Evolutionary conservation across 2,113 vertebrate species (phyloP).

Genomic region (Gopherus evgoodei): DNA sequence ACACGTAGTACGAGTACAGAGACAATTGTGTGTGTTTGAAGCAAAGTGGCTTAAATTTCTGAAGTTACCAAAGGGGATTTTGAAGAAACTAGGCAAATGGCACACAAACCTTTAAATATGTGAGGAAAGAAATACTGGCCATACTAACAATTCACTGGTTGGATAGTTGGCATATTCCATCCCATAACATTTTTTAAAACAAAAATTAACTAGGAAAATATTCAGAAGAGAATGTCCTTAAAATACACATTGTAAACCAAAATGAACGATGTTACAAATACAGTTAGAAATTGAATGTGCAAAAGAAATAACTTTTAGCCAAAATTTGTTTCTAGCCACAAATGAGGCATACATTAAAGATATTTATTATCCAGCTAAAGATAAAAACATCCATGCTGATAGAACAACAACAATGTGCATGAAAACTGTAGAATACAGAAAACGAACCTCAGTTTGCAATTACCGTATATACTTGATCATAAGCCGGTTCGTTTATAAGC

Average conservation of each 20-base stretch:
- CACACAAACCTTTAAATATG: neutral
- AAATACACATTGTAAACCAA: neutral
- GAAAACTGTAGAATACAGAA: neutral
- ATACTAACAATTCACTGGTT: neutral
- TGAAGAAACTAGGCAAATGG: neutral
- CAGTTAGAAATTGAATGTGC: neutral
- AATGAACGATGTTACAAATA: neutral
- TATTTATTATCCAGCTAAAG: neutral
- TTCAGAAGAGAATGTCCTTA: neutral
- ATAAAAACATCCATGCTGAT: fast-evolving
- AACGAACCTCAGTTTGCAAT: neutral
- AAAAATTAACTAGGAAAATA: neutral
- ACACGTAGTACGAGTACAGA: neutral
- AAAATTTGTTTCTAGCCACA: neutral
- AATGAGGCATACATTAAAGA: neutral
- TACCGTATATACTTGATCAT: neutral
- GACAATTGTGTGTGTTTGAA: neutral
- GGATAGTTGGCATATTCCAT: neutral
- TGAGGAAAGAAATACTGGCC: neutral
- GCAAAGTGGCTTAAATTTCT: neutral
- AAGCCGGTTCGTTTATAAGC: too few species aligned
- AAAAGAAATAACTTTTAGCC: neutral
- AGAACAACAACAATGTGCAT: neutral
- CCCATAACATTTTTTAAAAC: neutral
- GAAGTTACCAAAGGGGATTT: neutral